Conservation (phyloP, 2,888 invertebrate genomes). For the Dyspetes luteomarginatus region DNA sequence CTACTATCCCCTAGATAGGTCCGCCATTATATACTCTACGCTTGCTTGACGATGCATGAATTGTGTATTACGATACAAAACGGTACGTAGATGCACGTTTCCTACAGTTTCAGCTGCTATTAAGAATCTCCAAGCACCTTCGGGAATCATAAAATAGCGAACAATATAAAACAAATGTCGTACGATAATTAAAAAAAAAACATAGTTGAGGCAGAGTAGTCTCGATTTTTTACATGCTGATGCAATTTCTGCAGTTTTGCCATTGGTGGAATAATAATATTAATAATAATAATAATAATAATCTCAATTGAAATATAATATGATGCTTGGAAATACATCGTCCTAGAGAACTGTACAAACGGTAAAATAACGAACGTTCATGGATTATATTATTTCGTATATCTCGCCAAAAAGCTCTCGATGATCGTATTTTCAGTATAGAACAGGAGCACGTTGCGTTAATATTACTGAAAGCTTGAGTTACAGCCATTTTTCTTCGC, state of each 20-base stretch:
- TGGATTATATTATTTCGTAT: not conserved
- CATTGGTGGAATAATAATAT: too few species aligned
- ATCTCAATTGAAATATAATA: too few species aligned
- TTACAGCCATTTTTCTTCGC: conserved; percentile 11
- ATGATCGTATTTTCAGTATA: not conserved
- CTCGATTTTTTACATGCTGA: too few species aligned
- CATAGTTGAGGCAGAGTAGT: too few species aligned
- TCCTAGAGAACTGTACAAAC: not conserved
- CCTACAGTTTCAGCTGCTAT: not conserved
- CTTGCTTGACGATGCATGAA: not conserved
- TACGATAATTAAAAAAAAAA: not conserved
- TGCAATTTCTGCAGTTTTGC: too few species aligned
- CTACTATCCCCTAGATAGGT: conserved; percentile 31
- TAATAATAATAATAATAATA: too few species aligned
- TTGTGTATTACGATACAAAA: not conserved
- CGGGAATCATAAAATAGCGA: not conserved
- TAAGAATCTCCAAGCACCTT: not conserved
- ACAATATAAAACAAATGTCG: not conserved
- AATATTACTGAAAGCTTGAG: not conserved
- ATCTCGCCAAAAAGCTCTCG: too few species aligned
- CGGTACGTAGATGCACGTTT: not conserved
- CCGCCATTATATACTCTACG: conserved; percentile 24
- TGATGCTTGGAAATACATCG: too few species aligned
- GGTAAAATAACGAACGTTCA: not conserved
- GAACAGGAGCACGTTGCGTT: not conserved